Percentiles rank a stretch among this genome's conserved stretches.
These are phyloP conservation scores for Crenuchus spilurus DNA, from an alignment of 2,797 vertebrate species.

Conservation along the genomic window DNA sequence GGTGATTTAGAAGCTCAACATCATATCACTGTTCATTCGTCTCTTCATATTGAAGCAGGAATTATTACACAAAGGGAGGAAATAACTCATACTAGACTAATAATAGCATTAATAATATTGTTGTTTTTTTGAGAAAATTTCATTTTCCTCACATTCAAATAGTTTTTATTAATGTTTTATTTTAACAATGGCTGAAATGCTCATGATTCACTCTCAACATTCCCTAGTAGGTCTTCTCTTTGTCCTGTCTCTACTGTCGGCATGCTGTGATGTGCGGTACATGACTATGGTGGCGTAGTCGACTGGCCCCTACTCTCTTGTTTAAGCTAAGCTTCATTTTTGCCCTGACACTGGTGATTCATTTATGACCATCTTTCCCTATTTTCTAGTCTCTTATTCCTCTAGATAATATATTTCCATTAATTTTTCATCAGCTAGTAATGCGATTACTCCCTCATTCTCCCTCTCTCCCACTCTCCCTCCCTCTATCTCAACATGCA, in stretches of 20 bases:
- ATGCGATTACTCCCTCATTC: slow-evolving; percentile 83
- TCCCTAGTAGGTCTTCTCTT: background rate
- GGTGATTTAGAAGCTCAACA: background rate
- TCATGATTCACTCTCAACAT: slow-evolving; percentile 5
- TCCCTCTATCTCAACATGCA: slow-evolving; percentile 60
- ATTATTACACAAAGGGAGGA: no score
- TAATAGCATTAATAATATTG: no score
- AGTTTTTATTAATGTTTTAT: no score
- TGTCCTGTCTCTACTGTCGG: background rate
- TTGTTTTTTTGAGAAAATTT: no score
- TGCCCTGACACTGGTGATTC: slow-evolving; percentile 79
- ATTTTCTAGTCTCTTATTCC: slow-evolving; percentile 80
- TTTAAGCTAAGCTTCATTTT: slow-evolving; percentile 65
- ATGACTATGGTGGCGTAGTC: background rate
- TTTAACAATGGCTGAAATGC: background rate
- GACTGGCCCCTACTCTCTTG: slow-evolving; percentile 25
- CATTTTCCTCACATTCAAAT: no score
- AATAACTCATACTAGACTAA: no score
- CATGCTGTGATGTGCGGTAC: background rate
- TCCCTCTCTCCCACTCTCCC: slow-evolving; percentile 75
- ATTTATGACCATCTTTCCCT: slow-evolving; percentile 76
- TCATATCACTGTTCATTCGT: background rate
- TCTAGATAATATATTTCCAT: slow-evolving; percentile 83
- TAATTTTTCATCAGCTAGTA: slow-evolving; percentile 85
- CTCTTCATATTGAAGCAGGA: no score